These are phyloP conservation scores for Shargacucullia verbasci DNA, from an alignment of 2,888 invertebrate species.

Conservation along the genomic window DNA sequence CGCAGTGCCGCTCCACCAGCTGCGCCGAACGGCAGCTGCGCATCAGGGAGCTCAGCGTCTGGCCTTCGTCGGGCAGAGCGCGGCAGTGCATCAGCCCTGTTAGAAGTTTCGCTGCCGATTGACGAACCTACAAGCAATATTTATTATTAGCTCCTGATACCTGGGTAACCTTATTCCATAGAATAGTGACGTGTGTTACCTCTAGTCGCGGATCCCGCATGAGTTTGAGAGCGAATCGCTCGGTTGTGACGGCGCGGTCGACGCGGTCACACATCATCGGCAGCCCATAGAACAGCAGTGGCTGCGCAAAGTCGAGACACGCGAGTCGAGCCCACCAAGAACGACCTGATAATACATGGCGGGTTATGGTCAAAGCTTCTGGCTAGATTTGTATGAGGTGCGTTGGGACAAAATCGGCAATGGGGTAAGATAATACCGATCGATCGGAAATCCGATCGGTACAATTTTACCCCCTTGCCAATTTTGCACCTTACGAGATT, in stretches of 20 bases:
- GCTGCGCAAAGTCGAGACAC: constrained; percentile 91
- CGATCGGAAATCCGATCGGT: too few relatives aligned
- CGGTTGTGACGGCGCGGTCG: constrained; percentile 84
- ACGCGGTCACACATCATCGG: constrained; percentile 87
- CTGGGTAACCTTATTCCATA: too few relatives aligned
- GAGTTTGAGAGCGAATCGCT: constrained; percentile 91
- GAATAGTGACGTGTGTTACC: constrained; percentile 59
- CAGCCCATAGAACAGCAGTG: constrained; percentile 92
- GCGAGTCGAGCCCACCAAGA: constrained; percentile 92
- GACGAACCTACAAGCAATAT: constrained; percentile 89
- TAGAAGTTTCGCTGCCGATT: constrained; percentile 94
- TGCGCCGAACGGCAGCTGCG: constrained; percentile 70
- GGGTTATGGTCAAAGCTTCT: not conserved
- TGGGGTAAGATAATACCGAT: too few relatives aligned
- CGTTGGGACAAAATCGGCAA: too few relatives aligned
- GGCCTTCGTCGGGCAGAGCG: constrained; percentile 90
- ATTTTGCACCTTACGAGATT: too few relatives aligned
- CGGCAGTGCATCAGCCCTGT: constrained; percentile 96
- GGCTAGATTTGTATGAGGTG: too few relatives aligned
- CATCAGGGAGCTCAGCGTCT: constrained; percentile 70
- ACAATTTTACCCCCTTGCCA: too few relatives aligned
- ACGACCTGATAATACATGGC: constrained; percentile 57
- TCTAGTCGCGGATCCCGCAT: constrained; percentile 93
- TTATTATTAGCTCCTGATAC: too few relatives aligned
- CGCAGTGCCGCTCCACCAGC: constrained; percentile 92